phyloP scores from a whole-genome alignment of 1,140 invertebrate species.

The Atta texana region DNA sequence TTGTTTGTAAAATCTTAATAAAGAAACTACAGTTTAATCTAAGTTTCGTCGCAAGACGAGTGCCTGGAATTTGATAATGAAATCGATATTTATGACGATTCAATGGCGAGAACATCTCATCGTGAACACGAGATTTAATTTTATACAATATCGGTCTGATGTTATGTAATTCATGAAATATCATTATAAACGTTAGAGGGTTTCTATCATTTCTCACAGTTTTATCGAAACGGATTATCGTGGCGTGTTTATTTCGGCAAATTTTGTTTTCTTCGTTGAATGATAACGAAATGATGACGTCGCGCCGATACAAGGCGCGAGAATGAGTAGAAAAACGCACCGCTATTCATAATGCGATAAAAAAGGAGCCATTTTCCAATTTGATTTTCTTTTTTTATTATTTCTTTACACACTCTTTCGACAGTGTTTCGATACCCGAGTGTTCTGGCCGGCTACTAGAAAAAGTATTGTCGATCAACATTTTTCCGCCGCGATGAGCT shows the following conservation, averaged over 20 bases:
- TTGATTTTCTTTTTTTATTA: conserved; percentile 67
- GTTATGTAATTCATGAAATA: conserved; percentile 71
- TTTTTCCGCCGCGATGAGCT: conserved; percentile 10
- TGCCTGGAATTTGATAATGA: conserved; percentile 35
- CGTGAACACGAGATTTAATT: conserved; percentile 66
- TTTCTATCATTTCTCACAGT: conserved; percentile 71
- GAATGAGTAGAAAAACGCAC: not conserved
- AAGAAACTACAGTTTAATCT: conserved; percentile 54
- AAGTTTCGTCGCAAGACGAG: conserved; percentile 30
- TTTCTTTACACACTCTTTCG: conserved; percentile 35
- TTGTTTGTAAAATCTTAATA: conserved; percentile 24
- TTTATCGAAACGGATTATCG: conserved; percentile 49
- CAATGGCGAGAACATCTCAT: not conserved
- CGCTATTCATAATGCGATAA: conserved; percentile 24
- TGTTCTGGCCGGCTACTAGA: not conserved
- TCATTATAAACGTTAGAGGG: conserved; percentile 35
- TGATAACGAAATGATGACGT: conserved; percentile 39
- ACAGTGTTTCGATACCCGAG: not conserved
- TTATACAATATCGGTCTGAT: conserved; percentile 58
- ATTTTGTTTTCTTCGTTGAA: conserved; percentile 4
- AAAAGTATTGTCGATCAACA: conserved; percentile 61
- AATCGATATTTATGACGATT: conserved; percentile 71
- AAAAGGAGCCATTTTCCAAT: conserved; percentile 59
- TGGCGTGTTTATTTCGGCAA: conserved; percentile 61
- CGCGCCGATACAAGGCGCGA: not conserved